Conservation (phyloP, 1,140 invertebrate species). For the Scaptomyza hsui region DNA sequence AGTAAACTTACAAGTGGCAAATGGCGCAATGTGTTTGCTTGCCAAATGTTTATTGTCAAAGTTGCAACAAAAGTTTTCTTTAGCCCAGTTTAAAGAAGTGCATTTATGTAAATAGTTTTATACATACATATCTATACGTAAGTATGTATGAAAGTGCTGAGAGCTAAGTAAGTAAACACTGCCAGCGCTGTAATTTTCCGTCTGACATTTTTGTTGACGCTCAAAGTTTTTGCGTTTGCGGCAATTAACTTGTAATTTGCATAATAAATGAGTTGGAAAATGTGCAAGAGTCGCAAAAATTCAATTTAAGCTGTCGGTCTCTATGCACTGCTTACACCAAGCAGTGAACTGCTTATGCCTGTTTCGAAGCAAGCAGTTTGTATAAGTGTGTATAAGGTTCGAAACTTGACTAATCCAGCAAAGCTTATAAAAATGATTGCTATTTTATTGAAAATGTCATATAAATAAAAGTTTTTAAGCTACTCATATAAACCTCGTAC, state of each 20-base stretch:
- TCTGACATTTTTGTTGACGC: conserved; percentile 31
- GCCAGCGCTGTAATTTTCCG: conserved; percentile 14
- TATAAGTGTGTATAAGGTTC: not conserved
- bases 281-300: conserved; percentile 7
- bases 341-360: conserved; percentile 20
- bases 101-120: conserved; percentile 10
- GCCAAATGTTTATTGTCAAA: conserved; percentile 73
- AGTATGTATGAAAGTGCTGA: conserved; percentile 14
- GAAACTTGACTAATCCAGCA: conserved; percentile 8
- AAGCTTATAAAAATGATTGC: too few species aligned
- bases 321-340: not conserved
- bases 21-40: conserved; percentile 54
- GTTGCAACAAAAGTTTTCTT: conserved; percentile 35
- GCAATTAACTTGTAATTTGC: conserved; percentile 27
- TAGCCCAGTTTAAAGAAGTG: conserved; percentile 27
- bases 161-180: conserved; percentile 10
- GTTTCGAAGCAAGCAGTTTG: not conserved
- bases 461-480: too few species aligned
- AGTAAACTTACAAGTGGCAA: conserved; percentile 48
- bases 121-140: conserved; percentile 6
- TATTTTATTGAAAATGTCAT: too few species aligned
- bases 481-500: too few species aligned
- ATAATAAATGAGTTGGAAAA: conserved; percentile 25
- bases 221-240: conserved; percentile 18
- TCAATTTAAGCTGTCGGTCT: not conserved